These are phyloP conservation scores for Lycophotia porphyrea DNA, from an alignment of 2,888 invertebrate species.

Conservation along the genomic window DNA sequence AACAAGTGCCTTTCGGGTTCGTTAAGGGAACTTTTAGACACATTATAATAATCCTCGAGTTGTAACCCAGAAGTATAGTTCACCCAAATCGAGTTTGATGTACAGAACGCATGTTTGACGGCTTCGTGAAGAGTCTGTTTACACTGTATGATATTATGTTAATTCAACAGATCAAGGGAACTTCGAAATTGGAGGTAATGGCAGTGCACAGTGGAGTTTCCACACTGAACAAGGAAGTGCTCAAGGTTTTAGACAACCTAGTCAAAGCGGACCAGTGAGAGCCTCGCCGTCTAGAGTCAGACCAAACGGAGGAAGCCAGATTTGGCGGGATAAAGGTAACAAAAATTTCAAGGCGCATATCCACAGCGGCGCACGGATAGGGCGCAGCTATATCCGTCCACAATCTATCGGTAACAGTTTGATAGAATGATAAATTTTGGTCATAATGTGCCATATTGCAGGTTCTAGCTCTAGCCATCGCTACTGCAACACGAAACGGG, in stretches of 20 bases:
- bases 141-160: background rate
- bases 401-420: too few species aligned
- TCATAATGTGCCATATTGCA: constrained; percentile 11
- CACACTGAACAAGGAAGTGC: constrained; percentile 23
- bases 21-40: too few species aligned
- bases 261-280: constrained; percentile 8
- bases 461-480: constrained; percentile 20
- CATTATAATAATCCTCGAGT: too few species aligned
- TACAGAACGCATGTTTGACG: background rate
- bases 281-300: background rate
- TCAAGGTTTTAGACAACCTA: background rate
- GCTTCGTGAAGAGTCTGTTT: too few species aligned
- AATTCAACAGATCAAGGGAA: constrained; percentile 69
- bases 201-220: constrained; percentile 12
- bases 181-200: constrained; percentile 66
- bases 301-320: constrained; percentile 25
- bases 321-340: constrained; percentile 38
- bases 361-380: too few species aligned
- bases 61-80: too few species aligned
- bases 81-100: too few species aligned
- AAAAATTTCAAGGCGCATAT: too few species aligned
- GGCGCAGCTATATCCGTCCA: too few species aligned
- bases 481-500: constrained; percentile 22
- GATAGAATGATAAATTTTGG: background rate
- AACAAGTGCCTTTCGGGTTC: too few species aligned